Evolutionary conservation across 2,797 vertebrate genomes (phyloP), one percentile per base, ranked within the genome.

Genomic region (Pseudochaenichthys georgianus): DNA sequence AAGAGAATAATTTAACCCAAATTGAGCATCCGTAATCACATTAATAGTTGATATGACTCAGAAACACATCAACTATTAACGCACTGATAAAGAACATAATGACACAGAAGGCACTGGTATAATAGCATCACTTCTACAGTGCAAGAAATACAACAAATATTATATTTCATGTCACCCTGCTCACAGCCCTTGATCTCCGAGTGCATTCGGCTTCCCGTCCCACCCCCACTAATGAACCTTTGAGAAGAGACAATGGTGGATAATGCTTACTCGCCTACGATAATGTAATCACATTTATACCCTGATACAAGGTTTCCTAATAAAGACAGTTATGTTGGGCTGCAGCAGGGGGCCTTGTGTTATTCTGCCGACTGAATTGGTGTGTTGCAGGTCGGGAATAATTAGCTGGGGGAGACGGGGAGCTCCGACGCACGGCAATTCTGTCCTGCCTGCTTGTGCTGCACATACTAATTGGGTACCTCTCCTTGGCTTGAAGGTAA

Each of bases 391-490:
- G 69, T 70, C 60, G 75, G 80, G 80, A 83, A 89, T 93, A 92
- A 93, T 92, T 93, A 88, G 87, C 86, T 77, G 53, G 71, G 83
- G 89, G 87, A 89, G 81, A 75, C 64, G 9, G 75, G 87, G 80
- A 73, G 82, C 84, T 77, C 86, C 83, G 63, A 28, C 60, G 84
- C 68, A 48, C 80, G 85, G 78, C 51, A 73, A 68, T 82, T 87
- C 73, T 80, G 88, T 83, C 85, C 82, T 51, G 62, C 59, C 80
- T 72, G 87, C 83, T 73, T 80, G 82, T 89, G 87, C 89, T 82
- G 85, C 86, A 85, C 88, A 90, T 83, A 84, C 90, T 94, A 93
- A 94, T 94, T 92, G 90, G 91, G 42, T 19, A 43, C 73, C 75
- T 92, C 81, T 92, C 85, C 80, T 82, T 78, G 88, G 87, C 75